Evolutionary conservation across 2,797 vertebrate genomes (phyloP).

Genomic region (Chaunax sp.): DNA sequence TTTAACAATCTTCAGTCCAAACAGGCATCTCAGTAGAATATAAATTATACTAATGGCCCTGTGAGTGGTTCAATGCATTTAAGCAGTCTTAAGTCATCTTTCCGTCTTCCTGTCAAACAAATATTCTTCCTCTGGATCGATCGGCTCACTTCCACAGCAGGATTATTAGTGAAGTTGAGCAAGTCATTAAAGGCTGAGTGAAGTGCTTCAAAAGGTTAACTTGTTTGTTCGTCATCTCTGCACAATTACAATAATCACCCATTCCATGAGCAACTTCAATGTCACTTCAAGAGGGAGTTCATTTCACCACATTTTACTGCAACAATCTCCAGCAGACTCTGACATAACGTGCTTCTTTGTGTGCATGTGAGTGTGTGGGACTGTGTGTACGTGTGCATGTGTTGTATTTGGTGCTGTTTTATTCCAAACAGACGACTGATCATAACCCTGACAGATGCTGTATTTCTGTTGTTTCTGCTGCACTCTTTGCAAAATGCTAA

Average conservation of each 20-base stretch:
- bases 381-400: neutral
- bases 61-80: slow-evolving; percentile 24
- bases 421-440: neutral
- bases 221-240: slow-evolving; percentile 59
- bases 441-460: slow-evolving; percentile 33
- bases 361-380: neutral
- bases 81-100: slow-evolving; percentile 38
- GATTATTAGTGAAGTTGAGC: slow-evolving; percentile 46
- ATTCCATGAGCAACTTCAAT: slow-evolving; percentile 23
- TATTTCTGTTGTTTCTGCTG: neutral
- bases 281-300: slow-evolving; percentile 32
- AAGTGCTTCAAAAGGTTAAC: slow-evolving; percentile 67
- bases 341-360: slow-evolving; percentile 15
- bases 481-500: slow-evolving; percentile 5
- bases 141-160: slow-evolving; percentile 35
- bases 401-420: slow-evolving; percentile 23
- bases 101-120: slow-evolving; percentile 49
- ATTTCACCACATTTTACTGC: slow-evolving; percentile 27
- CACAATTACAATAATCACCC: slow-evolving; percentile 61
- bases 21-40: slow-evolving; percentile 28
- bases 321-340: slow-evolving; percentile 7
- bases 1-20: slow-evolving; percentile 45
- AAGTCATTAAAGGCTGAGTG: slow-evolving; percentile 60
- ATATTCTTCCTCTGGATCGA: slow-evolving; percentile 39
- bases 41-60: slow-evolving; percentile 48